Conservation (phyloP, 1,140 invertebrate genomes). For the Drosophila obscura region DNA sequence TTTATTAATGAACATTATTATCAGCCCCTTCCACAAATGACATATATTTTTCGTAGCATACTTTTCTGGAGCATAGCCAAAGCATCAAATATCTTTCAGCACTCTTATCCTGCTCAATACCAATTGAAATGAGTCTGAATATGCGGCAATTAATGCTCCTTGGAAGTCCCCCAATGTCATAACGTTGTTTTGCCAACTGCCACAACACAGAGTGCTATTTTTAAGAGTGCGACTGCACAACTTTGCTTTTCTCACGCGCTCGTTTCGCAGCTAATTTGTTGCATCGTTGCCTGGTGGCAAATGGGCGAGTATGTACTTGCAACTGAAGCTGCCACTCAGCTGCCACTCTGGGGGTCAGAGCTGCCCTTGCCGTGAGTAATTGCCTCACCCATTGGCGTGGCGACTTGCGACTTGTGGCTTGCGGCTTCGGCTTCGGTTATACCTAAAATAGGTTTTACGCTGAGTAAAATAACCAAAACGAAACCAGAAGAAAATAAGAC, state of each 20-base stretch:
- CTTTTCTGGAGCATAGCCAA: conserved; percentile 33
- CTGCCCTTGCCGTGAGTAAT: conserved; percentile 78
- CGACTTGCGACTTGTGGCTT: neutral
- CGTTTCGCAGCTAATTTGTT: conserved; percentile 68
- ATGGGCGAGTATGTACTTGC: neutral
- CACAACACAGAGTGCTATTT: conserved; percentile 29
- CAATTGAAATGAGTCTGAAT: conserved; percentile 32
- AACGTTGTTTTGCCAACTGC: conserved; percentile 31
- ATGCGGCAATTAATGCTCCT: conserved; percentile 23
- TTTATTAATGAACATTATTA: too few species aligned
- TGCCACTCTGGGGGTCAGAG: conserved; percentile 28
- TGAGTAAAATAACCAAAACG: conserved; percentile 16
- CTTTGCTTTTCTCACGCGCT: conserved; percentile 76
- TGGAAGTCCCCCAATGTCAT: conserved; percentile 48
- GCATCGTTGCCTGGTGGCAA: conserved; percentile 49
- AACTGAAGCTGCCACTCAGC: conserved; percentile 12
- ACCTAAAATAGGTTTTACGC: conserved; percentile 58
- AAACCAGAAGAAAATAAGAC: conserved; percentile 27
- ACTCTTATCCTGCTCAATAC: conserved; percentile 6
- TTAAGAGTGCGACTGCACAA: conserved; percentile 49
- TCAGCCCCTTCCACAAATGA: too few species aligned
- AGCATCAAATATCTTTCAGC: neutral
- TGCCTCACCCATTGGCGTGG: conserved; percentile 48
- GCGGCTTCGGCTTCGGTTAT: conserved; percentile 19
- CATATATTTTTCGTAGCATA: conserved; percentile 39